Evolutionary conservation across 1,140 invertebrate genomes (phyloP).

Genomic region (Phymastichus coffea): DNA sequence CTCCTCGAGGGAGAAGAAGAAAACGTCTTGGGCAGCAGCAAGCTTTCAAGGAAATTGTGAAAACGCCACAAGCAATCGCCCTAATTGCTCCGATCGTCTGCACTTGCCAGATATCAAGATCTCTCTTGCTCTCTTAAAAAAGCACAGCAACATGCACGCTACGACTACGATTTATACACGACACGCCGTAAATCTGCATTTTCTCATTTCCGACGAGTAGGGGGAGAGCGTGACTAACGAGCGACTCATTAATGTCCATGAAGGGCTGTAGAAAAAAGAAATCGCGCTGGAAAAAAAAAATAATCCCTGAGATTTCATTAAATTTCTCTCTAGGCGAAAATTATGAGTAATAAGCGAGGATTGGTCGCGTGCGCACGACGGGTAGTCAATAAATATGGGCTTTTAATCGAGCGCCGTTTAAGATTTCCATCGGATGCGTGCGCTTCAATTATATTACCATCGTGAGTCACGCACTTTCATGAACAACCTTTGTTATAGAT

Average conservation of each 20-base stretch:
- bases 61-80: conserved; percentile 8
- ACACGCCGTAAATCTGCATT: neutral
- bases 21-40: neutral
- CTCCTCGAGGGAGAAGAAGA: conserved; percentile 2
- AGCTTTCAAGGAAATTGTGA: conserved; percentile 23
- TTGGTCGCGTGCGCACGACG: conserved; percentile 19
- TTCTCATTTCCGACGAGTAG: conserved; percentile 1
- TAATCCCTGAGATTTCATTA: conserved; percentile 26
- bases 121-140: no score
- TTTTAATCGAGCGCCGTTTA: conserved; percentile 22
- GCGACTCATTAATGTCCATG: conserved; percentile 14
- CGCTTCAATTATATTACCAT: no score
- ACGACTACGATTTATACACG: no score
- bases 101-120: no score
- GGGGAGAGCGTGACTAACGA: conserved; percentile 7
- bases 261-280: no score
- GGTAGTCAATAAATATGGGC: conserved; percentile 10
- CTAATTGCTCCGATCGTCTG: no score
- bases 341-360: conserved; percentile 23
- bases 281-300: no score
- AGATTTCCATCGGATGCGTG: conserved; percentile 24
- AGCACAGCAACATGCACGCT: no score
- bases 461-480: no score
- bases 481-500: no score
- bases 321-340: conserved; percentile 19